Evolutionary conservation across 2,888 invertebrate genomes (phyloP).

Genomic region (Sceliomorpha sp.): DNA sequence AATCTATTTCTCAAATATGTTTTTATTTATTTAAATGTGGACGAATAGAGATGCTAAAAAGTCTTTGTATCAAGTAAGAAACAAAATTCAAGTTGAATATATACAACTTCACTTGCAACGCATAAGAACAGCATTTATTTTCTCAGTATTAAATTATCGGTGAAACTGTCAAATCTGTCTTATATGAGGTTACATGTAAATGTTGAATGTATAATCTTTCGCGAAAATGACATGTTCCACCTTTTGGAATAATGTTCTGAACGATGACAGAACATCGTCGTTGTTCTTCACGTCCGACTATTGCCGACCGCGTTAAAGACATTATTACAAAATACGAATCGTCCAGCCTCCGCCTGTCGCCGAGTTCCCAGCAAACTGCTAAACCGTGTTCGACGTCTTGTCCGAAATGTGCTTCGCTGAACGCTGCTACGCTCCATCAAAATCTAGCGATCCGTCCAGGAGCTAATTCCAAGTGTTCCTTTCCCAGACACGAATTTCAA

Average conservation of each 20-base stretch:
- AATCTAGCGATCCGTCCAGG: slow-evolving; percentile 8
- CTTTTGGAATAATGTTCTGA: slow-evolving; percentile 9
- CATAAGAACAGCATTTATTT: too few relatives aligned
- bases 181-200: slow-evolving; percentile 3
- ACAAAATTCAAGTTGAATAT: too few relatives aligned
- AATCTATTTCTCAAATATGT: too few relatives aligned
- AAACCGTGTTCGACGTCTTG: slow-evolving; percentile 20
- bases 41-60: too few relatives aligned
- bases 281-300: slow-evolving; percentile 54
- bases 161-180: too few relatives aligned
- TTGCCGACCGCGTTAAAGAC: slow-evolving; percentile 69
- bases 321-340: slow-evolving; percentile 69
- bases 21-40: too few relatives aligned
- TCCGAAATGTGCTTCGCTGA: slow-evolving; percentile 7
- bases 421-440: slow-evolving; percentile 7
- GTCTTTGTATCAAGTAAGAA: too few relatives aligned
- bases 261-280: slow-evolving; percentile 47
- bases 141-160: too few relatives aligned
- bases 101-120: too few relatives aligned
- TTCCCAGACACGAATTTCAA: slow-evolving; percentile 14
- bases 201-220: slow-evolving; percentile 1
- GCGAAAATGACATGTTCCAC: slow-evolving; percentile 1
- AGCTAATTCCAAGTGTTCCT: slow-evolving; percentile 20
- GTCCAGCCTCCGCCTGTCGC: too few relatives aligned
- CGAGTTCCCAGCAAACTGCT: too few relatives aligned